These are phyloP conservation scores for Liasis olivaceus DNA, from an alignment of 2,797 vertebrate genomes.

Conservation along the genomic window DNA sequence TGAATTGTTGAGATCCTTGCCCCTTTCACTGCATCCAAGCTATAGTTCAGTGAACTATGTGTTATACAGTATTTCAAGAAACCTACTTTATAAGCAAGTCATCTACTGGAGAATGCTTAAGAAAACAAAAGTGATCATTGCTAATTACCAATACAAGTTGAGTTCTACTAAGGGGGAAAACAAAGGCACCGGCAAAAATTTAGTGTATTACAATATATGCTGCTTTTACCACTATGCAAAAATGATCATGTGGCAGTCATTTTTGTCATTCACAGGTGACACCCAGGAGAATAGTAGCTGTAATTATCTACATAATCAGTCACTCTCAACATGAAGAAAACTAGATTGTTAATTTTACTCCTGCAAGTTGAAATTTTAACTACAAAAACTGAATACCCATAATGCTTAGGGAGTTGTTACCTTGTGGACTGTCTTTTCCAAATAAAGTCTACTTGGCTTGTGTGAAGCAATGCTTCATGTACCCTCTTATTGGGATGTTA, in stretches of 20 bases:
- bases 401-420: background rate
- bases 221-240: slow-evolving; percentile 12
- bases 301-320: slow-evolving; percentile 15
- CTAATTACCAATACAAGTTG: slow-evolving; percentile 7
- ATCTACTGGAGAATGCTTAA: slow-evolving; percentile 18
- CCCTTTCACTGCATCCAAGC: background rate
- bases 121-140: slow-evolving; percentile 2
- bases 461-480: background rate
- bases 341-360: slow-evolving; percentile 17
- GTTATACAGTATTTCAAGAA: slow-evolving; percentile 3
- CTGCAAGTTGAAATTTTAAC: slow-evolving; percentile 2
- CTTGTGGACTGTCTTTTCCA: background rate
- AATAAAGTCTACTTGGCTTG: background rate
- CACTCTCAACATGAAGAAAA: slow-evolving; percentile 22
- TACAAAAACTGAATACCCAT: slow-evolving; percentile 6
- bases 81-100: background rate
- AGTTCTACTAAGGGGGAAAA: background rate
- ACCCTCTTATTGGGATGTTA: background rate
- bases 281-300: background rate
- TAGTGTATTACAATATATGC: slow-evolving; percentile 3
- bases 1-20: background rate
- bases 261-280: slow-evolving; percentile 11
- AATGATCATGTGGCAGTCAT: background rate
- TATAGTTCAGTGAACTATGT: slow-evolving; percentile 17
- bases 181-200: background rate